Evolutionary conservation across 1,140 invertebrate genomes (phyloP).

Genomic region (Pseudomyrmex cubaensis): DNA sequence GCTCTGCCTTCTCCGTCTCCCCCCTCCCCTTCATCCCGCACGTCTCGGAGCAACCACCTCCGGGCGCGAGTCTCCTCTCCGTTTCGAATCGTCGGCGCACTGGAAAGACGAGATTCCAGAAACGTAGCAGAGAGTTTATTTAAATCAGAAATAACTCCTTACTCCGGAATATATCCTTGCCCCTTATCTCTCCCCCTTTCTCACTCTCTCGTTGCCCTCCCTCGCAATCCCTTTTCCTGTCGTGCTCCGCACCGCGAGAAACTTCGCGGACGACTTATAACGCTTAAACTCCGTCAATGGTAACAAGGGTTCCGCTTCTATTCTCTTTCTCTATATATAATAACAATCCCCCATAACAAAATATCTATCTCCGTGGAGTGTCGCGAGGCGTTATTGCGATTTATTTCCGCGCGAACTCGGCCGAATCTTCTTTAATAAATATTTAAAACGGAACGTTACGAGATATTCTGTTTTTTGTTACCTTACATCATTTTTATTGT

Average conservation of each 20-base stretch:
- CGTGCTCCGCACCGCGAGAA: constrained; percentile 23
- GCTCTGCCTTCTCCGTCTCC: constrained; percentile 3
- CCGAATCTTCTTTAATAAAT: background rate
- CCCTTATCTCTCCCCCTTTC: background rate
- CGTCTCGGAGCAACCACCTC: constrained; percentile 52
- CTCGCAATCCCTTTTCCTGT: background rate
- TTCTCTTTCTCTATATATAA: background rate
- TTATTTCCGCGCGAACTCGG: background rate
- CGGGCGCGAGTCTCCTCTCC: constrained; percentile 44
- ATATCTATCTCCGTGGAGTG: background rate
- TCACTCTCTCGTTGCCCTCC: background rate
- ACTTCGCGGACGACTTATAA: constrained; percentile 54
- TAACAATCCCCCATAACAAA: constrained; percentile 41
- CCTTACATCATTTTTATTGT: background rate
- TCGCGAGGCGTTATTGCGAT: background rate
- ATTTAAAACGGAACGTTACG: too few relatives aligned
- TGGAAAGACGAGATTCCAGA: constrained; percentile 66
- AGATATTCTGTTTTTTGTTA: background rate
- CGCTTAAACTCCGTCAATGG: constrained; percentile 53
- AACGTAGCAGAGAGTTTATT: constrained; percentile 71
- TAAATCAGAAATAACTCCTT: constrained; percentile 75
- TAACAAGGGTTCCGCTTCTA: constrained; percentile 50
- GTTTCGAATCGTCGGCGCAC: constrained; percentile 67
- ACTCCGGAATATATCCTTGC: background rate
- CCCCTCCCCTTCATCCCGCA: background rate